Conservation (phyloP, 2,797 vertebrate genomes). For the Sebastes nivosus region DNA sequence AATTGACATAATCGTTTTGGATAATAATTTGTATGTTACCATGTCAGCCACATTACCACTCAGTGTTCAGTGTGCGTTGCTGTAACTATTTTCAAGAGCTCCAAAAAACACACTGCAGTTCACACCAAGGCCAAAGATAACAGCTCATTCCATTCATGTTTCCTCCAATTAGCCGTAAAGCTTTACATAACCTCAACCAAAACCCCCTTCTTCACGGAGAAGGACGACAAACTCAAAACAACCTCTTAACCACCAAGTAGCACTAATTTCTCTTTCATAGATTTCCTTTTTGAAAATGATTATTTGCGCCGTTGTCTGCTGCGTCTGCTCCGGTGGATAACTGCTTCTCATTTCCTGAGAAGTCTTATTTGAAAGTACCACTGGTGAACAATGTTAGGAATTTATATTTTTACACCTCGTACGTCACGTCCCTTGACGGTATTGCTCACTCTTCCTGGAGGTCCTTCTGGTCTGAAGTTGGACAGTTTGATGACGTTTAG, state of each 20-base stretch:
- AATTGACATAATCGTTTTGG: background rate
- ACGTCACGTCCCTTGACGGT: background rate
- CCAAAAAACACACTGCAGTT: background rate
- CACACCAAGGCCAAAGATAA: background rate
- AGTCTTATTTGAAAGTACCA: background rate
- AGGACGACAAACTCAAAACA: background rate
- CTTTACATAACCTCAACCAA: background rate
- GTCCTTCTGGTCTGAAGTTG: background rate
- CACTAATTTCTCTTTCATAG: background rate
- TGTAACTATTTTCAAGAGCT: background rate
- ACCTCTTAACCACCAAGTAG: background rate
- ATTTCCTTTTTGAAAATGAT: background rate
- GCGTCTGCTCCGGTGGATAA: background rate
- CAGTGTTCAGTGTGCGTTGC: background rate
- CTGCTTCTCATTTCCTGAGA: background rate
- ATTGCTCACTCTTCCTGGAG: background rate
- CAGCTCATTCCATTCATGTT: slow-evolving; percentile 10
- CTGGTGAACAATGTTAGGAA: background rate
- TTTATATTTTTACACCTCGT: background rate
- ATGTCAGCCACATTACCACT: background rate
- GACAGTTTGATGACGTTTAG: background rate
- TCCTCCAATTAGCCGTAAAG: slow-evolving; percentile 3
- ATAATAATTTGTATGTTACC: background rate
- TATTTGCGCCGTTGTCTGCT: background rate
- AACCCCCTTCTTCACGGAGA: background rate